Base-by-base conservation (phyloP, 2,797 vertebrate species). In the Ceryle rudis region DNA sequence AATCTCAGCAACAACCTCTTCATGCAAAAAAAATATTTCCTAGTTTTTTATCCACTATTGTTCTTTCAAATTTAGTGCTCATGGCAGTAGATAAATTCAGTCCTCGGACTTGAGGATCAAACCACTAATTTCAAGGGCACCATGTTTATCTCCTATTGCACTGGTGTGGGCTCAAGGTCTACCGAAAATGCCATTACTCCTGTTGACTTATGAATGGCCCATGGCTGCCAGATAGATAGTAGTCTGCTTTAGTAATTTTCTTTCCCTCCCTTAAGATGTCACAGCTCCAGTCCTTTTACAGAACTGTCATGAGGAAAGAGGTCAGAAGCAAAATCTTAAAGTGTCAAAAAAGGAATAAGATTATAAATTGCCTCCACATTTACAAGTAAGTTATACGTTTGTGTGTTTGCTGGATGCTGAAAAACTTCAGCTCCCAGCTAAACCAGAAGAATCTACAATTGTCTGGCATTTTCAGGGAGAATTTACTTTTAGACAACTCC, bases 321-420 rank as follows among this genome's bases (percentile, higher is more conserved):
- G 47, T 51, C 77, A 57, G 31, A 87, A 80, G 75, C 9, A 95
- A 86, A 89, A 62, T n/a, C 60, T 67, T 29, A 93, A 91, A 93
- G 52, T 22, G 70, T 67, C 49, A 74, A 41, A 73, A n/a, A 10
- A 70, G 19, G 22, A 91, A 13, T 26, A 65, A 41, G 44, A 85
- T 82, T 29, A 28, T 81, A 47, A 81, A 19, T 22, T 91, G 15
- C 52, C 35, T 70, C 60, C 17, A 12, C 12, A 17, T 73, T 89
- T 85, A 89, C 28, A 51, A 82, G 51, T 7, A 88, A 10, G 9
- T 60, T 70, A 31, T 14, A 23, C 37, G 71, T 67, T 72, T 62
- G 42, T 31, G n/a, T 88, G 29, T 47, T 77, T 44, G 10, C 25
- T 62, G 35, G 46, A 69, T 86, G 35, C 73, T 81, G 65, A 88